Percentiles rank a stretch among this genome's conserved stretches.
Evolutionary conservation across 1,140 invertebrate genomes (phyloP).

Genomic region (Cydia splendana): DNA sequence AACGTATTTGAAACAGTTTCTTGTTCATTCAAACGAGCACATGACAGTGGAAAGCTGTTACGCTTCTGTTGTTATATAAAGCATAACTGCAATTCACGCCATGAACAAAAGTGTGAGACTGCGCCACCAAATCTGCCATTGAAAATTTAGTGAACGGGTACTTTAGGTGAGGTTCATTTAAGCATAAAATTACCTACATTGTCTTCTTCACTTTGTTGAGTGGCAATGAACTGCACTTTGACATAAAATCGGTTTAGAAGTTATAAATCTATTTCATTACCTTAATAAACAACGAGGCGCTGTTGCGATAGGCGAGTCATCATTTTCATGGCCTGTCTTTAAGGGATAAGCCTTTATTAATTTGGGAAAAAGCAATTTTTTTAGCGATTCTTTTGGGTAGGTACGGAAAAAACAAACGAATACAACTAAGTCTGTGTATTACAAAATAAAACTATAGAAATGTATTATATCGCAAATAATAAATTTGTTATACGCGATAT

Average conservation of each 20-base stretch:
- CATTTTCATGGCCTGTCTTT: constrained; percentile 67
- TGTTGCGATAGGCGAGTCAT: constrained; percentile 72
- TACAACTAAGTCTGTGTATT: too few relatives aligned
- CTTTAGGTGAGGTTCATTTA: constrained; percentile 72
- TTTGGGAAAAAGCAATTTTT: too few relatives aligned
- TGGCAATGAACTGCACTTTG: constrained; percentile 79
- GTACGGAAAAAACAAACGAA: too few relatives aligned
- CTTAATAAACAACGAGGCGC: constrained; percentile 76
- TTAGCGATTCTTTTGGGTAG: too few relatives aligned
- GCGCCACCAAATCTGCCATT: constrained; percentile 71
- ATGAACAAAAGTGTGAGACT: constrained; percentile 67
- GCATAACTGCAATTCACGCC: constrained; percentile 71
- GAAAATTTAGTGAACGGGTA: constrained; percentile 75
- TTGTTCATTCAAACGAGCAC: constrained; percentile 50
- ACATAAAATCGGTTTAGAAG: constrained; percentile 77
- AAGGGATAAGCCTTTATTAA: constrained; percentile 41
- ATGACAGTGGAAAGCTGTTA: constrained; percentile 64
- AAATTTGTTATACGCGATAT: too few relatives aligned
- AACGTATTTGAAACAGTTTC: constrained; percentile 39
- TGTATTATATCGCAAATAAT: too few relatives aligned
- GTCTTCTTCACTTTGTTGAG: constrained; percentile 73
- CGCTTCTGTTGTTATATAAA: constrained; percentile 75
- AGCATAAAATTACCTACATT: constrained; percentile 80
- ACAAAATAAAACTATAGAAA: too few relatives aligned
- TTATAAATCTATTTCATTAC: constrained; percentile 78